Evolutionary conservation across 2,888 invertebrate genomes (phyloP), one percentile per base, ranked within the genome.

Genomic region (Apamea crenata): DNA sequence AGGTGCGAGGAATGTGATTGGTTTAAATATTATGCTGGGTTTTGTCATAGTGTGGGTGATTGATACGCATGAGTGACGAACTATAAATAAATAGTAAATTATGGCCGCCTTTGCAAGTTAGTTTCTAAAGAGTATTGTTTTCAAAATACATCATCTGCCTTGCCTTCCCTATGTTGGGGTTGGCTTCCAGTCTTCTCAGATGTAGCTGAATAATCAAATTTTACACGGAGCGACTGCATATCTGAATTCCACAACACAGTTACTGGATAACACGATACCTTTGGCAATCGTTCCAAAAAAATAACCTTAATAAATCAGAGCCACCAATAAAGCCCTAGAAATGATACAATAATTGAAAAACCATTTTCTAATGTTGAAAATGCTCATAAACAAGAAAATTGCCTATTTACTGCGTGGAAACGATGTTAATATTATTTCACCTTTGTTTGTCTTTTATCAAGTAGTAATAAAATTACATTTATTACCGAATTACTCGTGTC

Each of bases 391-490:
- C 40, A 8, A 65, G 16, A 5, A 56, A 77, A 72, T 68, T 69
- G 32, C 61, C n/a, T 29, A 21, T 36, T 63, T 25, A 69, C 47
- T 81, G 50, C 25, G 25, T 4, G 36, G n/a, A 56, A 63, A 50
- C 32, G 21, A 65, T 66, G 32, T 29, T 59, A 65, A 70, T 36
- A 59, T 66, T 53, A 65, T 25, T 59, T 69, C 72, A 72, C 65
- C 59, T 72, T 74, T 63, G 50, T 81, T 77, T 77, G 56, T 40
- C 71, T 78, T 84, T 81, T 53, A 66, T 16, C 25, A 50, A 56
- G 56, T 65, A 40, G 68, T 21, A 61, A 81, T 75, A 75, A 84
- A 81, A n/a, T 56, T 44, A 53, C 65, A 78, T 81, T 80, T 78
- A 74, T 75, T 68, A 36, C 47, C n/a, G 29, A 84, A 65, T 84